phyloP scores from a whole-genome alignment of 2,888 invertebrate species.

The Brachypalpus laphriformis region DNA sequence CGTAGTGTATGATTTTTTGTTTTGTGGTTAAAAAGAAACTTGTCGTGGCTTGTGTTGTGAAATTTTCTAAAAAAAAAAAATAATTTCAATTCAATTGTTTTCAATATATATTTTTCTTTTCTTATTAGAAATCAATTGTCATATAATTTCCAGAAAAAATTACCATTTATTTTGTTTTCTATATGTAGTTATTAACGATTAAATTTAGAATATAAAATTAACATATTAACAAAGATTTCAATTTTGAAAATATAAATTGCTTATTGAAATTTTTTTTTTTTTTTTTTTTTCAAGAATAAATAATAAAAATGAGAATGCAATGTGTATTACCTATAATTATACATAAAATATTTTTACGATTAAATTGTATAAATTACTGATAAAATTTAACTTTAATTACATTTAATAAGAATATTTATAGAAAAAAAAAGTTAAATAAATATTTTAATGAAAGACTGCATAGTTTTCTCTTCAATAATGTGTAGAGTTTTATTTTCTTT shows the following conservation, averaged over 20 bases:
- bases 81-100: conserved; percentile 45
- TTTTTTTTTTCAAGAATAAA: conserved; percentile 25
- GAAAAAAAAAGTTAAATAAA: conserved; percentile 63
- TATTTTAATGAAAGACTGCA: conserved; percentile 65
- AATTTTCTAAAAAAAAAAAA: not conserved
- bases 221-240: conserved; percentile 26
- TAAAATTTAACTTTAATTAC: conserved; percentile 68
- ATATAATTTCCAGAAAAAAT: conserved; percentile 49
- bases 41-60: conserved; percentile 64
- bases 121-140: conserved; percentile 43
- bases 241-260: conserved; percentile 2
- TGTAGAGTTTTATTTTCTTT: not conserved
- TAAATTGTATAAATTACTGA: conserved; percentile 70
- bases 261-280: conserved; percentile 49
- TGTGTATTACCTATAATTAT: conserved; percentile 58
- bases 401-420: conserved; percentile 72
- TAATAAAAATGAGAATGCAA: conserved; percentile 46
- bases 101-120: conserved; percentile 18
- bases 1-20: conserved; percentile 43
- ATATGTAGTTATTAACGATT: conserved; percentile 40
- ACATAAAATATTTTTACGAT: conserved; percentile 70
- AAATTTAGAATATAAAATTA: conserved; percentile 45
- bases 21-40: not conserved
- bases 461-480: conserved; percentile 23
- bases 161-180: conserved; percentile 26